Conservation (phyloP, 2,113 vertebrate species). For the Perognathus longimembris region DNA sequence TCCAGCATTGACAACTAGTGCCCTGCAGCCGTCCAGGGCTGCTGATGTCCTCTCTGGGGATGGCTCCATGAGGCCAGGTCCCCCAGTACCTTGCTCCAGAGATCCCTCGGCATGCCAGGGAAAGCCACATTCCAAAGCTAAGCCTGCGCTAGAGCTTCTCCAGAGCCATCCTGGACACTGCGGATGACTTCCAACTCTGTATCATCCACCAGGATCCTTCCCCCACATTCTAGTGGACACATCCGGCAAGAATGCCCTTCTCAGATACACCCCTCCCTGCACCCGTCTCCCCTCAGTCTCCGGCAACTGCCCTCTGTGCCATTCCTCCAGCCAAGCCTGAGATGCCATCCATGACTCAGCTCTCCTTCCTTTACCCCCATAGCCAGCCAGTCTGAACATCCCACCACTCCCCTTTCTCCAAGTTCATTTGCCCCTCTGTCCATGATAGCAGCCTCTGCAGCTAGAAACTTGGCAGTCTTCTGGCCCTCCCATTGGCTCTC, state of each 20-base stretch:
- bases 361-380: neutral
- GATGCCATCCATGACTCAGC: neutral
- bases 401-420: neutral
- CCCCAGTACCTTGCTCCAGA: neutral
- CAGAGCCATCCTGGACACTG: neutral
- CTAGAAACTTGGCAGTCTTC: neutral
- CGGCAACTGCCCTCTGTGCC: neutral
- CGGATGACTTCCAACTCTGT: neutral
- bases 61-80: too few species aligned
- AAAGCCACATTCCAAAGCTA: neutral
- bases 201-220: neutral
- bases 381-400: neutral
- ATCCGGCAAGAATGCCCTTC: neutral
- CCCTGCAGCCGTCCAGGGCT: neutral
- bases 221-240: neutral
- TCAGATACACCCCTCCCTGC: neutral
- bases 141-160: neutral
- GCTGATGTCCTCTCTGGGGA: neutral
- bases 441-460: neutral
- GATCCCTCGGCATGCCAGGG: neutral
- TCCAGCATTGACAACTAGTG: neutral
- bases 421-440: neutral
- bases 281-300: neutral
- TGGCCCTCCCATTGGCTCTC: neutral
- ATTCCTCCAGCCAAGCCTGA: neutral